Evolutionary conservation across 2,113 vertebrate genomes (phyloP).

Genomic region (cat (Felis catus)): DNA sequence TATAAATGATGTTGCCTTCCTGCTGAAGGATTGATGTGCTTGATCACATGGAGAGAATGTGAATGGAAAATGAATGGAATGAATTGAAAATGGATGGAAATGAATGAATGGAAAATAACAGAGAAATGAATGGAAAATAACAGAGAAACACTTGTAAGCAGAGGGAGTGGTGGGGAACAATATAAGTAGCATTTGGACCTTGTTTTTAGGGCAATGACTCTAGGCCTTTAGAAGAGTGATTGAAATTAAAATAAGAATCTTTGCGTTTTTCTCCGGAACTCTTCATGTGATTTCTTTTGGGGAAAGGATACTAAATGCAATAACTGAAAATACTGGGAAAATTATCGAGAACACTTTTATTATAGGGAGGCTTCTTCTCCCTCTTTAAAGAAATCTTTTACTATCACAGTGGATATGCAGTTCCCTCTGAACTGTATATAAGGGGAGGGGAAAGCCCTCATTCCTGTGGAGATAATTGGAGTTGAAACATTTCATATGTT

Average conservation of each 20-base stretch:
- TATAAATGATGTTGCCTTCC: neutral
- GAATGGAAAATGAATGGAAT: neutral
- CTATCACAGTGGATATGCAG: neutral
- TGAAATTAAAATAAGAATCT: constrained; percentile 49
- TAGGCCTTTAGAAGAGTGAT: neutral
- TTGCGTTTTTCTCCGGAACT: neutral
- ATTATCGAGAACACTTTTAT: neutral
- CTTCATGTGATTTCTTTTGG: constrained; percentile 32
- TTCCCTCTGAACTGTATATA: neutral
- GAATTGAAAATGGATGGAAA: no score
- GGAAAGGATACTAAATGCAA: constrained; percentile 19
- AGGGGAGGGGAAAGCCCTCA: fast-evolving
- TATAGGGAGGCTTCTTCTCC: neutral
- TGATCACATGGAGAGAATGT: neutral
- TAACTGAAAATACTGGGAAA: neutral
- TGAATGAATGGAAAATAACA: neutral
- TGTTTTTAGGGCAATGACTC: neutral
- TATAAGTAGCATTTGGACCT: neutral
- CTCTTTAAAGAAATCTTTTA: neutral
- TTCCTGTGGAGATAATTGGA: constrained; percentile 70
- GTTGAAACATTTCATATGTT: constrained; percentile 70
- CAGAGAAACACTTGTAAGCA: neutral
- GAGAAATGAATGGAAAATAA: neutral
- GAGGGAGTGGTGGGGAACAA: neutral
- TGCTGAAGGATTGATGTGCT: neutral